Evolutionary conservation across 2,113 vertebrate species (phyloP), one percentile per base, ranked within the genome.

Genomic region (Macrotus californicus): DNA sequence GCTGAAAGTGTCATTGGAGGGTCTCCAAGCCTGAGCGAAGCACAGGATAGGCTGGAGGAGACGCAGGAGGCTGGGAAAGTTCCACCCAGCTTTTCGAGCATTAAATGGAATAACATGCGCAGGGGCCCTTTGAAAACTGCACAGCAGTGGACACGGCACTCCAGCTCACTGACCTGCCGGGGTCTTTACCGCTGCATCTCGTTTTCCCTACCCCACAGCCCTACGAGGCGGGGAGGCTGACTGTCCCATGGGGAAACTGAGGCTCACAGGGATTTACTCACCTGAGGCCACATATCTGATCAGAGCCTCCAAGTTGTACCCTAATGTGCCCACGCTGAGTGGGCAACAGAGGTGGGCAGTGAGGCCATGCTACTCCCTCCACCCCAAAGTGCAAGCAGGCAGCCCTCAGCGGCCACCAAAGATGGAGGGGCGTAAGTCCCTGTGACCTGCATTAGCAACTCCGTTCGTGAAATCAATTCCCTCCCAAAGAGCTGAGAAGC

Each of bases 101-200:
- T 59, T 13, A 43, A 34, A 81, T 8, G 8, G 24, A 75, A 39
- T 39, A 3, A 9, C 9, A 3, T 2, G 12, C 36, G 7, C 3
- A 54, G 24, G 39, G 50, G 59, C 21, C 6, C 72, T 39, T 39
- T 5, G 59, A 24, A 5, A 18, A 39, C 48, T 24, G 21, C 41
- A 24, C 7, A 52, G 81, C 54, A 19, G 54, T 5, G 66, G 24
- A 14, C 66, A 31, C 11, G 2, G 66, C 56, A 0, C 5, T 34
- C 77, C 56, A 1, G 79, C 29, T 36, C 3, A 0, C 21, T 1
- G 19, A 29, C 43, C 0, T 0, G 16, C 16, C 3, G 29, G 7
- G 54, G 56, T 50, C n/a, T 46, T 24, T 7, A 11, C 7, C 12
- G 1, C 3, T 3, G 21, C 22, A 1, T 3, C 64, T 43, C 67